Percentiles rank a stretch among this genome's conserved stretches.
Evolutionary conservation across 2,113 vertebrate genomes (phyloP).

Genomic region (Petromus typicus): DNA sequence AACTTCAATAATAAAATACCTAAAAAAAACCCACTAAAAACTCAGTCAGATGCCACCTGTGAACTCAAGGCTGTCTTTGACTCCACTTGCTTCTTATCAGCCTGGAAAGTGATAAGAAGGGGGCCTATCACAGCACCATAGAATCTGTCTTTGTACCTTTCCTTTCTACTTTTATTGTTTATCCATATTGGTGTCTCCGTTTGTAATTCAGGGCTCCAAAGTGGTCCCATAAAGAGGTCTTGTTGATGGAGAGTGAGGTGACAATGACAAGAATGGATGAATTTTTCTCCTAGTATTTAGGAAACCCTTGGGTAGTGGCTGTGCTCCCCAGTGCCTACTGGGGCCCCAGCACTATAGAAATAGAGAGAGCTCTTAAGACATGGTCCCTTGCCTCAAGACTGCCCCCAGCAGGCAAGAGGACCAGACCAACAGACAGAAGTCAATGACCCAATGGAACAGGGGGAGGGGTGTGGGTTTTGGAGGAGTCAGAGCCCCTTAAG

Average conservation of each 20-base stretch:
- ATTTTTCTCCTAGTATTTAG: not conserved
- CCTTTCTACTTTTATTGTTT: not conserved
- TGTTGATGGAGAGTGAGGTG: not conserved
- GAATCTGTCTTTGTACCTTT: not conserved
- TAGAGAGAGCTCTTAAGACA: not conserved
- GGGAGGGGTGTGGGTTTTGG: not conserved
- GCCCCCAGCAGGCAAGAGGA: not conserved
- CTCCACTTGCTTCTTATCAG: not conserved
- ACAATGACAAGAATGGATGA: not conserved
- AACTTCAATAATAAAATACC: not conserved
- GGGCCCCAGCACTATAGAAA: not conserved
- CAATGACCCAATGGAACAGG: accelerated
- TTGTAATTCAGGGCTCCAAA: not conserved
- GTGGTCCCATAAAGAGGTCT: not conserved
- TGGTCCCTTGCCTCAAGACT: not conserved
- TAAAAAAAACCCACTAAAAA: not conserved
- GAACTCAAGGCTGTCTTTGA: not conserved
- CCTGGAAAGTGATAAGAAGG: not conserved
- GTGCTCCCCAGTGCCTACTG: not conserved
- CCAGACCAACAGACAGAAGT: not conserved
- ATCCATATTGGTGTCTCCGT: not conserved
- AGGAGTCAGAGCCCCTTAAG: not conserved
- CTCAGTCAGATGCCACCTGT: not conserved
- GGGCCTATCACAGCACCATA: not conserved
- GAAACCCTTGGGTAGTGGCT: not conserved